phyloP scores from a whole-genome alignment of 2,113 vertebrate genomes.

The Theristicus caerulescens region DNA sequence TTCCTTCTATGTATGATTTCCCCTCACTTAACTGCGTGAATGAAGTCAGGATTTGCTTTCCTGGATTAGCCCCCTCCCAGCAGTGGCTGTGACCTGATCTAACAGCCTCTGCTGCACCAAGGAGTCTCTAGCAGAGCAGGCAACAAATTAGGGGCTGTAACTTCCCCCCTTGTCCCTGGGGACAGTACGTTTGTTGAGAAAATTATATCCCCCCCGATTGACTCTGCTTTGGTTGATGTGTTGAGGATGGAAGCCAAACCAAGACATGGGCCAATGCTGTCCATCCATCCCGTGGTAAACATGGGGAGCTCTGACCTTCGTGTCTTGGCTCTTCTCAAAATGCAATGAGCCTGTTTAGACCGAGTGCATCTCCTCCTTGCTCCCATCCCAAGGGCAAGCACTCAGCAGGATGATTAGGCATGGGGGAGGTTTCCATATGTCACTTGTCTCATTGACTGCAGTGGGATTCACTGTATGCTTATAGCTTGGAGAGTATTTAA shows the following conservation, averaged over 20 bases:
- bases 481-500: not conserved
- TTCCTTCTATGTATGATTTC: not conserved
- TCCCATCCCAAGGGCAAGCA: not conserved
- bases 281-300: not conserved
- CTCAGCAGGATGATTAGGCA: not conserved
- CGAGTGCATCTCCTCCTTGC: not conserved
- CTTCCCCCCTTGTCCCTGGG: fast-evolving
- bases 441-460: not conserved
- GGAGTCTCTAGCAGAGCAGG: not conserved
- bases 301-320: fast-evolving
- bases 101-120: not conserved
- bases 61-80: not conserved
- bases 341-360: not conserved
- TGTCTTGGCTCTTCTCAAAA: not conserved
- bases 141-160: not conserved
- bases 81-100: not conserved
- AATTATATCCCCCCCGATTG: not conserved
- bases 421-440: not conserved
- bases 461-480: not conserved
- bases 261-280: not conserved
- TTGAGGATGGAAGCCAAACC: not conserved
- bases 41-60: not conserved
- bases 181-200: not conserved
- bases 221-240: not conserved
- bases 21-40: not conserved